Evolutionary conservation across 1,140 invertebrate species (phyloP), one percentile per base, ranked within the genome.

Genomic region (Saccostrea cuccullata): DNA sequence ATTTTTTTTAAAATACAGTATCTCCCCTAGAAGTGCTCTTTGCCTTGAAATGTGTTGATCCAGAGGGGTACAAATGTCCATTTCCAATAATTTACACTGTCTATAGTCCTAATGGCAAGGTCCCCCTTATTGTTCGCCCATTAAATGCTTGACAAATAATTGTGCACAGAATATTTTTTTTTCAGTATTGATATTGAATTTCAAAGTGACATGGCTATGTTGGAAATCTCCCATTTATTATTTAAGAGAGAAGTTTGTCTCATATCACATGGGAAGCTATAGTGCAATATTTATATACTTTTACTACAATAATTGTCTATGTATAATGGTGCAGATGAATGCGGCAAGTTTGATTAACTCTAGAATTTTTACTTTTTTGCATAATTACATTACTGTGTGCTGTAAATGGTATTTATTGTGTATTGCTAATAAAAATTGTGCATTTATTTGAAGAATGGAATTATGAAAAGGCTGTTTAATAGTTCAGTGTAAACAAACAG

Each of bases 271-370:
- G 70, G 70, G 70, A 77, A 77, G 70, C 70, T 30, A 77, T 77
- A 77, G 70, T 77, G 70, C 70, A 77, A 77, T 77, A 77, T 77
- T 77, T 77, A 77, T 77, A 77, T 77, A 77, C 70, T 77, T 73
- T 77, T 30, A 77, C 15, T 77, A 30, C 70, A 77, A 15, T 36
- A 77, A 36, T 15, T 77, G 70, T 77, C 26, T 30, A 15, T 77
- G 70, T 77, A 30, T 36, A 77, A 77, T 77, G 70, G 70, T 77
- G 70, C 70, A 77, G 70, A 77, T 77, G 70, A 36, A 20, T 67
- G 60, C 60, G 20, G 11, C 60, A 77, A 77, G 26, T 77, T 36
- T 30, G 26, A 15, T 30, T 13, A 12, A 15, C 30, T 40, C 26
- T 73, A 30, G n/a, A 30, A 36, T 77, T 77, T 77, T 77, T 36